Percentiles rank a stretch among this genome's conserved stretches.
Evolutionary conservation across 1,140 invertebrate species (phyloP).

Genomic region (Drosophila grimshawi): DNA sequence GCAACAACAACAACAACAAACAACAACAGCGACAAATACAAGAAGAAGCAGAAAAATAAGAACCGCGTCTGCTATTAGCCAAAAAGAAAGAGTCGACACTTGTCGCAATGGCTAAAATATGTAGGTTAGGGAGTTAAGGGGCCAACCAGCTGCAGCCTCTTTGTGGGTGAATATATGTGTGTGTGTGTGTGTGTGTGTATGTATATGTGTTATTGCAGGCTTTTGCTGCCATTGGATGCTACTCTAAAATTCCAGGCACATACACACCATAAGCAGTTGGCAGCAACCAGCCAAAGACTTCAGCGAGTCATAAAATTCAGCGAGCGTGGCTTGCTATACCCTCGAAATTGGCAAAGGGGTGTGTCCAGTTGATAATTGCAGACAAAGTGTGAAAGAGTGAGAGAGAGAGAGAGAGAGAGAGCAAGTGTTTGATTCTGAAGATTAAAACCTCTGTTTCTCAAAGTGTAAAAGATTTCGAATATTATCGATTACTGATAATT

Average conservation of each 20-base stretch:
- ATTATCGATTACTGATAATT: too few relatives aligned
- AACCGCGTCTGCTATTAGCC: slow-evolving; percentile 37
- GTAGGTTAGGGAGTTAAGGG: slow-evolving; percentile 27
- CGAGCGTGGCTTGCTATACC: slow-evolving; percentile 52
- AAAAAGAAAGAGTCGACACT: slow-evolving; percentile 51
- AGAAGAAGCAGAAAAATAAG: slow-evolving; percentile 34
- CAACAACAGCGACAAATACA: slow-evolving; percentile 31
- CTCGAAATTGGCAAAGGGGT: background rate
- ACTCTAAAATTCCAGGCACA: slow-evolving; percentile 60
- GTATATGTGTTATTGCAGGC: background rate
- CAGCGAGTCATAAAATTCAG: slow-evolving; percentile 74
- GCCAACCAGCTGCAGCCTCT: slow-evolving; percentile 10
- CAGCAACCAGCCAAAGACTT: slow-evolving; percentile 45
- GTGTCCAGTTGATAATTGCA: too few relatives aligned
- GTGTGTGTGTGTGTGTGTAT: background rate
- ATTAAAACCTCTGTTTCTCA: too few relatives aligned
- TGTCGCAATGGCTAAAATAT: slow-evolving; percentile 42
- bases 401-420: too few relatives aligned
- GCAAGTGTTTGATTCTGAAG: too few relatives aligned
- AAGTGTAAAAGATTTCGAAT: too few relatives aligned
- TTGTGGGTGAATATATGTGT: background rate
- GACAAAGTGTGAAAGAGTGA: too few relatives aligned
- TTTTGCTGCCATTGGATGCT: slow-evolving; percentile 32
- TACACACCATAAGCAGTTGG: slow-evolving; percentile 60
- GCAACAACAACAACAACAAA: slow-evolving; percentile 12